Base-by-base conservation (phyloP, 2,888 invertebrate species). In the Galeruca laticollis region DNA sequence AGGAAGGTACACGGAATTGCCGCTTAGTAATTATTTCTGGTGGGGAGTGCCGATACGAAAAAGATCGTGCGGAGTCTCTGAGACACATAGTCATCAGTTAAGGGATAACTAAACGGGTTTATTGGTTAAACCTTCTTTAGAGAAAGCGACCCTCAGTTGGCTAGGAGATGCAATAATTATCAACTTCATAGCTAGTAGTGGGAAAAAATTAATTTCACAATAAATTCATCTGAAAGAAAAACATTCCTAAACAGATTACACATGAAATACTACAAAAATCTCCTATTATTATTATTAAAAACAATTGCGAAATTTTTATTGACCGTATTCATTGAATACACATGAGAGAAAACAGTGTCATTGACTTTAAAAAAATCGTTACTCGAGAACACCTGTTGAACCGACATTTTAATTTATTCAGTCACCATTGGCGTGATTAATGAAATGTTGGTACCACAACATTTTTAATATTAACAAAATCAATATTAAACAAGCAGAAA, bases 261-360 rank as follows among this genome's bases (percentile, higher is more conserved):
- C 10, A 11, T 1, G 37, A 40, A 40, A 6, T 40, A 13, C 2
- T 40, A 40, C 10, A 13, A 40, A 11, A 40, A 3, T 40, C 37
- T 40, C 37, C 11, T 40, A 40, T 40, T 40, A 11, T 40, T 35
- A 62, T 64, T 64, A 52, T 43, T 15, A 43, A 43, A 63, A 64
- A 56, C 40, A 31, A 43, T 64, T 57, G 65, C 57, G 59, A 65
- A 65, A 65, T 65, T 47, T 57, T 59, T 57, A 49, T 20, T 64
- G 47, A 43, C 35, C 37, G 35, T 37, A 52, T 52, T 21, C 21
- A 57, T 43, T 57, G 40, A n/a, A 15, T 43, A 60, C 56, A 47
- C 31, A 31, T 31, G 56, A 64, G 65, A 65, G 57, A 54, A 54
- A 65, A 57, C 49, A 31, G 35, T 57, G 65, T 65, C 65, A 33